These are phyloP conservation scores for Euzophera pinguis DNA, from an alignment of 2,888 invertebrate genomes.

Conservation along the genomic window DNA sequence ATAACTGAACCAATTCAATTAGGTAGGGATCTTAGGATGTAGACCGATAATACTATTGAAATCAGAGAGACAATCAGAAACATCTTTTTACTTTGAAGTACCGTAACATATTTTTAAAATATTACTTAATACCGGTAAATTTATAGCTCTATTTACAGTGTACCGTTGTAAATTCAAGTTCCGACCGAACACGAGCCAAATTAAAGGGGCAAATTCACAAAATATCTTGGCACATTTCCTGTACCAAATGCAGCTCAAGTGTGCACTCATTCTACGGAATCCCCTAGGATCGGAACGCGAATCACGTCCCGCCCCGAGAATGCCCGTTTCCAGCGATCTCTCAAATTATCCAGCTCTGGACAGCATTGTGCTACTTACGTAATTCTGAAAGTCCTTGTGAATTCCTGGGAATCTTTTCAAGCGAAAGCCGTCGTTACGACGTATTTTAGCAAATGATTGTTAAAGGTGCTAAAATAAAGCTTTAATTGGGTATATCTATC, in stretches of 20 bases:
- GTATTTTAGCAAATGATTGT: not conserved
- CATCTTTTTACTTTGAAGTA: not conserved
- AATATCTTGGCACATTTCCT: slow-evolving; percentile 13
- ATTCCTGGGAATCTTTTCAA: not conserved
- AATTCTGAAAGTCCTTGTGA: slow-evolving; percentile 32
- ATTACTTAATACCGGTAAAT: not conserved
- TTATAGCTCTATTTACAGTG: not conserved
- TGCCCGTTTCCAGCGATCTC: slow-evolving; percentile 22
- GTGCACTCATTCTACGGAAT: slow-evolving; percentile 21
- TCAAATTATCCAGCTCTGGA: slow-evolving; percentile 39
- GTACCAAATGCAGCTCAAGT: slow-evolving; percentile 9
- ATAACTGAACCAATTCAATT: too few relatives aligned
- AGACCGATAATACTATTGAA: too few relatives aligned
- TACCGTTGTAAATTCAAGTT: not conserved
- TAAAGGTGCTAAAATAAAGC: too few relatives aligned
- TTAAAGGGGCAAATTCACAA: slow-evolving; percentile 6
- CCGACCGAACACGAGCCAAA: not conserved
- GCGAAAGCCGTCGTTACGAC: not conserved
- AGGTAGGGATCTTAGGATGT: too few relatives aligned
- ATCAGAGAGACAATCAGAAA: not conserved
- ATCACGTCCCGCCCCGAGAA: slow-evolving; percentile 21
- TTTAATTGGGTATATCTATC: too few relatives aligned
- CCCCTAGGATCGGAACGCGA: slow-evolving; percentile 21
- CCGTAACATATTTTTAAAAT: too few relatives aligned
- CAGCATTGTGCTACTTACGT: slow-evolving; percentile 28